These are phyloP conservation scores for Halictus ligatus DNA, from an alignment of 2,888 invertebrate species.

Conservation along the genomic window DNA sequence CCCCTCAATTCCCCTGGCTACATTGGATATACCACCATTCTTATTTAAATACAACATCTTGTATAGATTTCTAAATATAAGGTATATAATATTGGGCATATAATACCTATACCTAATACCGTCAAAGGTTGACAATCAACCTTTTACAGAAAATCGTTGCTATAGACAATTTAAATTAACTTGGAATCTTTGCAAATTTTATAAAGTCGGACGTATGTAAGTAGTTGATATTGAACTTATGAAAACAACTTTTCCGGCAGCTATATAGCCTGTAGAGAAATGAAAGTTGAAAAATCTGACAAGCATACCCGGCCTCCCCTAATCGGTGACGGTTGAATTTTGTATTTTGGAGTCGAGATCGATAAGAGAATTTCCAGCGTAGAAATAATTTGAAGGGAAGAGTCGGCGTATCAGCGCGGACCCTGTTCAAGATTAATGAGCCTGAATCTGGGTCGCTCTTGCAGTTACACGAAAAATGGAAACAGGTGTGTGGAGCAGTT, in stretches of 20 bases:
- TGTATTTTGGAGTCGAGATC: background rate
- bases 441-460: background rate
- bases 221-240: background rate
- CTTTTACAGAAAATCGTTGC: too few species aligned
- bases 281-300: background rate
- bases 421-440: conserved; percentile 11
- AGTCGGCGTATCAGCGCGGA: background rate
- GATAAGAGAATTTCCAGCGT: background rate
- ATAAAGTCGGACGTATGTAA: background rate
- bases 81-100: too few species aligned
- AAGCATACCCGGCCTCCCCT: background rate
- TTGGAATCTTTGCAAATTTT: too few species aligned
- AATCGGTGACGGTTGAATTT: background rate
- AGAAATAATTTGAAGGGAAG: conserved; percentile 14
- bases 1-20: background rate
- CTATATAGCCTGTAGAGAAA: background rate
- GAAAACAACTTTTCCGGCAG: background rate
- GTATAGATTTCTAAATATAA: too few species aligned
- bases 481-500: conserved; percentile 11
- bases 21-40: too few species aligned
- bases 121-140: too few species aligned
- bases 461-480: conserved; percentile 15
- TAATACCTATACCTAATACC: background rate
- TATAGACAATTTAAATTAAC: background rate
- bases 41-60: too few species aligned